Evolutionary conservation across 2,797 vertebrate genomes (phyloP).

Genomic region (Gouania willdenowi): DNA sequence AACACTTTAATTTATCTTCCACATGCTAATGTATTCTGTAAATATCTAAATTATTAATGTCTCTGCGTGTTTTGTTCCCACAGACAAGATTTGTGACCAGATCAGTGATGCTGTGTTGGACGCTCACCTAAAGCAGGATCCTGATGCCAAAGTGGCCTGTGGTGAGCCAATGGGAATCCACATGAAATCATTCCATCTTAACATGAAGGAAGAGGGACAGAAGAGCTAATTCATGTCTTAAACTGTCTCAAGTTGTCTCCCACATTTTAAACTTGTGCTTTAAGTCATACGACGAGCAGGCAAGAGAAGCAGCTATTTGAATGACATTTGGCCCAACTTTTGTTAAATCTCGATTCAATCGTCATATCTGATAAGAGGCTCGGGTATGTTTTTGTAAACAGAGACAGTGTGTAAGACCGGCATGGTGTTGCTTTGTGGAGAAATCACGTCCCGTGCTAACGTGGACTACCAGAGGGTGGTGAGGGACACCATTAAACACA

Average conservation of each 20-base stretch:
- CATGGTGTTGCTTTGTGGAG: conserved; percentile 97
- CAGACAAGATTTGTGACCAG: conserved; percentile 99
- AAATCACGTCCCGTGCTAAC: conserved; percentile 90
- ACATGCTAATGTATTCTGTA: conserved; percentile 90
- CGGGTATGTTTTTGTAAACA: too few relatives aligned
- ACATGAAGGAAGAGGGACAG: not conserved
- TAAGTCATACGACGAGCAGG: too few relatives aligned
- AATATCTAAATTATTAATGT: conserved; percentile 80
- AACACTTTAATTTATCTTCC: too few relatives aligned
- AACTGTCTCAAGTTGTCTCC: too few relatives aligned
- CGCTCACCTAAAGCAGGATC: conserved; percentile 92
- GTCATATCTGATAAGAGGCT: too few relatives aligned
- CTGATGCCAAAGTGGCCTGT: conserved; percentile 95
- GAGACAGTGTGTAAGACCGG: conserved; percentile 98
- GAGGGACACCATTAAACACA: conserved; percentile 89
- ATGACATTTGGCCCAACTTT: not conserved
- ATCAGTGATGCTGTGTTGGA: conserved; percentile 98
- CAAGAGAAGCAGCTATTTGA: too few relatives aligned
- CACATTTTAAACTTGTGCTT: too few relatives aligned
- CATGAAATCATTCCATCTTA: not conserved
- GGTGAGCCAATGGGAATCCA: not conserved
- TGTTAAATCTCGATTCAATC: not conserved
- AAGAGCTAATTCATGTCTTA: not conserved
- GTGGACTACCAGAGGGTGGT: conserved; percentile 97
- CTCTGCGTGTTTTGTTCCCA: conserved; percentile 14